phyloP scores from a whole-genome alignment of 2,113 vertebrate genomes.

The Anoplopoma fimbria region DNA sequence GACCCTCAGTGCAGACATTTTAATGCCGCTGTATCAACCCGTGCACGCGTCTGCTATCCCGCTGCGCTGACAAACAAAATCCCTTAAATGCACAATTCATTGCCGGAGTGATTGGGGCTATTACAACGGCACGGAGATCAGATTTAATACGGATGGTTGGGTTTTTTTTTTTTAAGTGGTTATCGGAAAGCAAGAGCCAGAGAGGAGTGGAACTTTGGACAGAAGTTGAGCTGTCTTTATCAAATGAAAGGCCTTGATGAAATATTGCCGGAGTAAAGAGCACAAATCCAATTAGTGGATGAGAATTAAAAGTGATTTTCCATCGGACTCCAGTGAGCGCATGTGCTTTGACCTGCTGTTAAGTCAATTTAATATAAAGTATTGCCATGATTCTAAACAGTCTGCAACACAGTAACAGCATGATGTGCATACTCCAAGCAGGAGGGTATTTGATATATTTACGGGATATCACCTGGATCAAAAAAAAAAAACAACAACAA shows the following conservation, averaged over 20 bases:
- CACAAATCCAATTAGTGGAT: conserved; percentile 42
- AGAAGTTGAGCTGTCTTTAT: not conserved
- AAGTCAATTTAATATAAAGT: conserved; percentile 1
- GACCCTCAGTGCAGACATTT: conserved; percentile 56
- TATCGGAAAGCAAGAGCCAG: not conserved
- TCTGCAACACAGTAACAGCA: conserved; percentile 5
- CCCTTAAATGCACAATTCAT: conserved; percentile 45
- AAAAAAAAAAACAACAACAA: not conserved
- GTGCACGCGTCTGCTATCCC: not conserved
- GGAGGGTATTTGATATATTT: not conserved
- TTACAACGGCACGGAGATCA: not conserved
- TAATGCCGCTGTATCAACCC: conserved; percentile 41
- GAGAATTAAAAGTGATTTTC: conserved; percentile 49
- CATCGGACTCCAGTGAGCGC: not conserved
- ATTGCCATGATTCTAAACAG: conserved; percentile 9
- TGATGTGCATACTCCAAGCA: not conserved
- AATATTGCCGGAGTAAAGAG: conserved; percentile 16
- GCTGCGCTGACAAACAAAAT: conserved; percentile 48
- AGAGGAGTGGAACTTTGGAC: not conserved
- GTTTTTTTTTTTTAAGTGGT: not conserved
- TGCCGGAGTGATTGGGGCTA: not conserved
- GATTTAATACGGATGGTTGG: not conserved
- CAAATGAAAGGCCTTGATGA: not conserved
- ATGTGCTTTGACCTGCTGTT: conserved; percentile 5
- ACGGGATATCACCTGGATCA: not conserved